These are phyloP conservation scores for Frieseomelitta varia DNA, from an alignment of 1,140 invertebrate species.

Conservation along the genomic window DNA sequence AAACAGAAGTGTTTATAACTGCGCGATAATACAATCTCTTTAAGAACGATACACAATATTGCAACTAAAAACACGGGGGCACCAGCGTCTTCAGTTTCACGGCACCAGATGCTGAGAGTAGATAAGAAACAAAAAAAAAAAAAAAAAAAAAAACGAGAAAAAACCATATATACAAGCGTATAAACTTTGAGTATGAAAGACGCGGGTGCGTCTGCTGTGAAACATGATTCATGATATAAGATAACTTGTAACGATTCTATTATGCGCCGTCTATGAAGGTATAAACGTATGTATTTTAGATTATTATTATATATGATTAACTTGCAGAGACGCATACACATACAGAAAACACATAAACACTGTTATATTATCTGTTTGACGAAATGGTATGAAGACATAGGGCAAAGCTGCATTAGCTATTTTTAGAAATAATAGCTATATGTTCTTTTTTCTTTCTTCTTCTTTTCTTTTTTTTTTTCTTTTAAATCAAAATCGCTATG, in stretches of 20 bases:
- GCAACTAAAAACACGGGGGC: constrained; percentile 39
- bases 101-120: constrained; percentile 23
- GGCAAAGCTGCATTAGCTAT: constrained; percentile 64
- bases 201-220: constrained; percentile 53
- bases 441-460: constrained; percentile 1
- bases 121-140: constrained; percentile 20
- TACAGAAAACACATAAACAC: constrained; percentile 57
- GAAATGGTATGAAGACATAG: constrained; percentile 57
- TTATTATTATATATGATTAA: constrained; percentile 80
- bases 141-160: constrained; percentile 33
- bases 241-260: constrained; percentile 74
- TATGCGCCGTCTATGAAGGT: constrained; percentile 77
- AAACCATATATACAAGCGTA: constrained; percentile 49
- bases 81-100: constrained; percentile 59
- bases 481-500: constrained; percentile 37
- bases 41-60: constrained; percentile 27
- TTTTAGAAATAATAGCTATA: constrained; percentile 61
- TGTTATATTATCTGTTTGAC: constrained; percentile 58
- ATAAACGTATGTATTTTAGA: constrained; percentile 81
- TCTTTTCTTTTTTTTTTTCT: not conserved
- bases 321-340: constrained; percentile 60
- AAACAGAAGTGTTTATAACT: constrained; percentile 42
- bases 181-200: constrained; percentile 46
- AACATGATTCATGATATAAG: constrained; percentile 59
- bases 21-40: constrained; percentile 49